Percentiles rank a stretch among this genome's conserved stretches.
Conservation (phyloP, 2,113 vertebrate genomes). For the Emydura subglobosa region DNA sequence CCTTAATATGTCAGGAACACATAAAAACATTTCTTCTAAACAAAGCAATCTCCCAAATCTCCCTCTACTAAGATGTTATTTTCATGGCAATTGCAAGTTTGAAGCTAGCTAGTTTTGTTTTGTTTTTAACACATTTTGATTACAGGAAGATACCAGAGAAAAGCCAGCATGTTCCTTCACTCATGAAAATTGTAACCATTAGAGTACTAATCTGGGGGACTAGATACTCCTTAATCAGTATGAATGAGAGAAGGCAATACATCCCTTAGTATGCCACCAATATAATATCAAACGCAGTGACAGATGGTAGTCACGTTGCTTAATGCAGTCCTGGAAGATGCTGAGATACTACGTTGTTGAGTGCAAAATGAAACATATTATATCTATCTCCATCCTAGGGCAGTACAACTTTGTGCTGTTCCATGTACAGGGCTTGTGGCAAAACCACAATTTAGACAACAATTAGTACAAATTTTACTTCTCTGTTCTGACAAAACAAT, state of each 20-base stretch:
- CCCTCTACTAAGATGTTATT: background rate
- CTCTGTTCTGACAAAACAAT: background rate
- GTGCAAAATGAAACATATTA: background rate
- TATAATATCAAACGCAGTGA: background rate
- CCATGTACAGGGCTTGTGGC: background rate
- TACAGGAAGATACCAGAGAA: background rate
- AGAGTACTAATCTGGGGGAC: background rate
- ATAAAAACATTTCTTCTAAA: background rate
- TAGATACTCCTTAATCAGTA: background rate
- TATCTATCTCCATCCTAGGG: background rate
- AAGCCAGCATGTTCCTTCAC: background rate
- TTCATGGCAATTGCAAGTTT: background rate
- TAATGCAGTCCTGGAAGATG: background rate
- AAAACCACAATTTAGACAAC: background rate
- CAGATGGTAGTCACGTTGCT: background rate
- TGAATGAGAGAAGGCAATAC: background rate
- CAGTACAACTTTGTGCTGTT: background rate
- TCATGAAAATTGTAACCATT: background rate
- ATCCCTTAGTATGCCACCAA: accelerated
- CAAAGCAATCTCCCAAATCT: background rate
- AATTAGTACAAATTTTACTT: background rate
- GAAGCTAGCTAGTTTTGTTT: background rate
- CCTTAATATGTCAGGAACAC: background rate
- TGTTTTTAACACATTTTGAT: background rate
- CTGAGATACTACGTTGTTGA: background rate